A percentile compares a stretch with the other conserved stretches of the same genome.
Evolutionary conservation across 2,797 vertebrate genomes (phyloP).

Genomic region (Phylloscopus collybita): DNA sequence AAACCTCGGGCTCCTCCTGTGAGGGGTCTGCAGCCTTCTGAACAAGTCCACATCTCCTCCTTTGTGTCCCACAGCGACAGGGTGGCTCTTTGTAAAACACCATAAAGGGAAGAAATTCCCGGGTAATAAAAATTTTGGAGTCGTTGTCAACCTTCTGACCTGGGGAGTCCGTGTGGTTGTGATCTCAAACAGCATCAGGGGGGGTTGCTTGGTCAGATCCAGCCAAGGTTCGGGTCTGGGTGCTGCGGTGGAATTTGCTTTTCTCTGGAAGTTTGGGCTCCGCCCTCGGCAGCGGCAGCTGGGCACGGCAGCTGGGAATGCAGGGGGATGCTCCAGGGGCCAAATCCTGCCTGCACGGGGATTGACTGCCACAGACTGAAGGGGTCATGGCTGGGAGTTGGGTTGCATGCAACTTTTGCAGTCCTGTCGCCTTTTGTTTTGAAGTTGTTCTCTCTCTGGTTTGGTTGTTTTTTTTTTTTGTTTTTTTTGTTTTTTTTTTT

Average conservation of each 20-base stretch:
- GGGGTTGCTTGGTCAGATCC: not conserved
- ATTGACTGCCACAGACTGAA: not conserved
- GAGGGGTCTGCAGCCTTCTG: too few species aligned
- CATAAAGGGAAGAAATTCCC: too few species aligned
- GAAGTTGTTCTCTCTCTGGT: not conserved
- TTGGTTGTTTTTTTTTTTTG: not conserved
- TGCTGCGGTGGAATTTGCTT: not conserved
- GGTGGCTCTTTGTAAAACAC: too few species aligned
- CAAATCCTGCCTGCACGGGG: constrained; percentile 6
- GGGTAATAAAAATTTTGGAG: too few species aligned
- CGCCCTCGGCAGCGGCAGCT: not conserved
- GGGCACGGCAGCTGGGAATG: constrained; percentile 58
- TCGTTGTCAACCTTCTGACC: too few species aligned
- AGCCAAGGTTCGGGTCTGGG: not conserved
- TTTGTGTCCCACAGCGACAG: too few species aligned
- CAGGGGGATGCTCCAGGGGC: not conserved
- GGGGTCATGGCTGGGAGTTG: not conserved
- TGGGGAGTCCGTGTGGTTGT: too few species aligned
- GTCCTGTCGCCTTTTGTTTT: not conserved
- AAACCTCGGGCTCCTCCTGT: too few species aligned
- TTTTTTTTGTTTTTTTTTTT: too few species aligned
- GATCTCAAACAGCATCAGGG: too few species aligned
- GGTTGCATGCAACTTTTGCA: not conserved
- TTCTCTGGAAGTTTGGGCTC: not conserved
- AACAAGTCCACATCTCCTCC: too few species aligned